Evolutionary conservation across 1,140 invertebrate genomes (phyloP), one percentile per base, ranked within the genome.

Genomic region (Mercenaria mercenaria): DNA sequence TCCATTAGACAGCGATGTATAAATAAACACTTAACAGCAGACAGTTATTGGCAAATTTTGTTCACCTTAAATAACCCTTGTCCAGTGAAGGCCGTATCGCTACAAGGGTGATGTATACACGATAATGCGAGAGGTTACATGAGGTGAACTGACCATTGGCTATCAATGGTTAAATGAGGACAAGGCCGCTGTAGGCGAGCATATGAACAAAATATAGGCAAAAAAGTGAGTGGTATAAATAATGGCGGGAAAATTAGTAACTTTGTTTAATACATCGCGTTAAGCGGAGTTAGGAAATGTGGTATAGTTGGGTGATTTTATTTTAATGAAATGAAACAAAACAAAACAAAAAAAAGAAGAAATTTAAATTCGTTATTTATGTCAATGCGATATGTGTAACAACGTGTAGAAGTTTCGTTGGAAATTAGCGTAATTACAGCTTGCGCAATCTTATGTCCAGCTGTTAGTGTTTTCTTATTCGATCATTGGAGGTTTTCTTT

Each of bases 121-220:
- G 67, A 32, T 69, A 37, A 23, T 32, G 61, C 29, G 15, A 85
- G 50, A 85, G 83, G 83, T 85, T 85, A 85, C 50, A 0, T 76
- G 83, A 85, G 83, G 83, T 85, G 67, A 85, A 85, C 26, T 85
- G 83, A 85, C 83, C 83, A 85, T 34, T 85, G 83, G 83, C 83
- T 72, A 72, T 72, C 50, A 52, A 50, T 59, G 83, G 83, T 85
- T 85, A 76, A 34, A 34, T 59, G 50, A 74, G 83, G 83, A 85
- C 83, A 85, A 85, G 83, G 83, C 39, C 69, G 67, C 80, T 29
- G 32, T n/a, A n/a, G n/a, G n/a, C n/a, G n/a, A n/a, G n/a, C n/a
- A n/a, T n/a, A n/a, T 15, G 15, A 67, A 47, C 15, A 47, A 26
- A n/a, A 59, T 20, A 59, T n/a, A 20, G 20, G 56, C n/a, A 59